Base-by-base conservation (phyloP, 1,140 invertebrate genomes). In the Drosophila arawakana region DNA sequence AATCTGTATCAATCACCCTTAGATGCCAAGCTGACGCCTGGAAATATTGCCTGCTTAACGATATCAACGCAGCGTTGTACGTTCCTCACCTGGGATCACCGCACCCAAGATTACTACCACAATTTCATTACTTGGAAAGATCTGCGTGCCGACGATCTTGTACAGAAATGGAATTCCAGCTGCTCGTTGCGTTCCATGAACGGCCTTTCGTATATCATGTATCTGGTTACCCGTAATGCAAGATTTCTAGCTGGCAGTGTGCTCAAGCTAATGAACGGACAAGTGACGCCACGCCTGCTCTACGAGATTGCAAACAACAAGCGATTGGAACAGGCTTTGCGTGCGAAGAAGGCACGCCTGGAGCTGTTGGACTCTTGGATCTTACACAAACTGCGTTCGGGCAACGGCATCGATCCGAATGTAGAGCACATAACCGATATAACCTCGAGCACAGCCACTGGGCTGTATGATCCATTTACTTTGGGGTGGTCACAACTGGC, bases 81-180 rank as follows among this genome's bases (percentile, higher is more conserved):
- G 21, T 98, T 99, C 91, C 95, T 96, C 1, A 98, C 96, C 11
- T 99, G 98, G 98, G 95, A 97, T 81, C 94, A 95, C 73, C 93
- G 95, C 55, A 98, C 96, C 43, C 96, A 97, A 2, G 94, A 95
- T 86, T 94, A 95, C 57, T 98, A 97, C 92, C 98, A 99, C 92
- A 97, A 97, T 84, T 97, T 99, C 78, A 98, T 99, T 69, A 98
- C 97, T 18, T 99, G 98, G 98, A 99, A 99, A 92, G 98, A 99
- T 93, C 82, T 97, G 34, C 94, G 98, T 63, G 96, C 97, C 30
- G 95, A 96, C 81, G 90, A 94, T 35, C 92, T 97, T 61, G 97
- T 98, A 0, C 95, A 96, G 54, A 92, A 95, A 79, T 98, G 97
- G 96, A 99, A 99, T 92, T 93, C 94, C 8, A 98, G 97, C 4